Evolutionary conservation across 2,113 vertebrate genomes (phyloP).

Genomic region (Saimiri boliviensis): DNA sequence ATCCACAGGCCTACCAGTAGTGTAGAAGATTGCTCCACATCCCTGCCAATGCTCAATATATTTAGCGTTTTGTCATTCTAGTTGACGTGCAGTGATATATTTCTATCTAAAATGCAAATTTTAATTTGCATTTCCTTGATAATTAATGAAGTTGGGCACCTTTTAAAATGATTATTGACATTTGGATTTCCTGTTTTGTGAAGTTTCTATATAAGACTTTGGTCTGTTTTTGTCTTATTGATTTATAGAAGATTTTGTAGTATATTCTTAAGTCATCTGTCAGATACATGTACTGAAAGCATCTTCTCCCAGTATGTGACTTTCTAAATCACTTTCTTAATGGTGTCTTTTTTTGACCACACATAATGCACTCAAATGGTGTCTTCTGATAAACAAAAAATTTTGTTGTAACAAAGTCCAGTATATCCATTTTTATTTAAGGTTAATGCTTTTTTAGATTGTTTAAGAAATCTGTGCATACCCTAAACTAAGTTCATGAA

Average conservation of each 20-base stretch:
- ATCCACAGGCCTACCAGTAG: background rate
- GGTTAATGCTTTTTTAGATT: background rate
- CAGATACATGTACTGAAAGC: background rate
- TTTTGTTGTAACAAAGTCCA: background rate
- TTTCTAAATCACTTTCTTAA: background rate
- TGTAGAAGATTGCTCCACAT: background rate
- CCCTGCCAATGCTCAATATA: background rate
- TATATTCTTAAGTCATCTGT: background rate
- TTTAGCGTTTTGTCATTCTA: background rate
- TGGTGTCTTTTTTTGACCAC: background rate
- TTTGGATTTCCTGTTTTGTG: too few species aligned
- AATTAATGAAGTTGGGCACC: background rate
- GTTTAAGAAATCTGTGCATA: background rate
- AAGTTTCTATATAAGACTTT: background rate
- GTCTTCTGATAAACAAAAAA: background rate
- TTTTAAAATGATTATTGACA: background rate
- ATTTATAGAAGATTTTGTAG: background rate
- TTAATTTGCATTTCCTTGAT: background rate
- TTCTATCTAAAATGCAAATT: too few species aligned
- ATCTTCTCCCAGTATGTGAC: background rate
- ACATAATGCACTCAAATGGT: background rate
- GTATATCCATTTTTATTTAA: background rate
- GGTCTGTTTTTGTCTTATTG: background rate
- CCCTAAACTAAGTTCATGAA: background rate
- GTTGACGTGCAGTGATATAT: background rate